Base-by-base conservation (phyloP, 2,888 invertebrate species). In the Pollenia griseotomentosa region DNA sequence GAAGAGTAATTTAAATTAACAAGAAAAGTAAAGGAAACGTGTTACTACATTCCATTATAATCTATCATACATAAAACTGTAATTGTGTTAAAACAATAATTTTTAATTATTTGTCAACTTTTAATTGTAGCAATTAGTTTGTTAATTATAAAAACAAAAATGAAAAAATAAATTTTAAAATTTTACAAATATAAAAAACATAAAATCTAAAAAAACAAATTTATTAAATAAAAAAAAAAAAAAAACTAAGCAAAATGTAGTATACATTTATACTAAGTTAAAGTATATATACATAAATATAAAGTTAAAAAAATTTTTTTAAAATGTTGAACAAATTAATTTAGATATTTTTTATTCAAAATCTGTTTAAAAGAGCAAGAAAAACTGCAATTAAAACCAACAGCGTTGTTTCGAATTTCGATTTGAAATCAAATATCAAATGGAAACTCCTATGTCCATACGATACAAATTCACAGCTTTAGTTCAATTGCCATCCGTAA, bases 41-140 rank as follows among this genome's bases (percentile, higher is more conserved):
- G 83, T 87, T 65, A 79, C 63, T 63, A 87, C 87, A 87, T 87
- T 84, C 87, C 87, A 87, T 74, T 81, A 81, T 63, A 78, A 84
- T 63, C 66, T 68, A 66, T 88, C 83, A 86, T 75, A 85, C 68
- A 85, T 85, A 46, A 40, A 77, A 61, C 0, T 88, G 86, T 88
- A 77, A 88, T 89, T 87, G 79, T 86, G 75, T 86, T 83, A 80
- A 79, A 86, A 65, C 12, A 79, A 80, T 71, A 65, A 80, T 80
- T 86, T 85, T 83, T 66, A 68, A 55, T 81, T 40, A 68, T 73
- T 71, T 81, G 46, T 73, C 66, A 23, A 73, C n/a, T 48, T 63
- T 77, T 71, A 33, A 73, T 70, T 57, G 33, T 82, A 82, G 68
- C 51, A 70, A 77, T 82, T 83, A 88, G 68, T 84, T 86, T 84